These are phyloP conservation scores for Dinomys branickii DNA, from an alignment of 2,113 vertebrate species.

Conservation along the genomic window DNA sequence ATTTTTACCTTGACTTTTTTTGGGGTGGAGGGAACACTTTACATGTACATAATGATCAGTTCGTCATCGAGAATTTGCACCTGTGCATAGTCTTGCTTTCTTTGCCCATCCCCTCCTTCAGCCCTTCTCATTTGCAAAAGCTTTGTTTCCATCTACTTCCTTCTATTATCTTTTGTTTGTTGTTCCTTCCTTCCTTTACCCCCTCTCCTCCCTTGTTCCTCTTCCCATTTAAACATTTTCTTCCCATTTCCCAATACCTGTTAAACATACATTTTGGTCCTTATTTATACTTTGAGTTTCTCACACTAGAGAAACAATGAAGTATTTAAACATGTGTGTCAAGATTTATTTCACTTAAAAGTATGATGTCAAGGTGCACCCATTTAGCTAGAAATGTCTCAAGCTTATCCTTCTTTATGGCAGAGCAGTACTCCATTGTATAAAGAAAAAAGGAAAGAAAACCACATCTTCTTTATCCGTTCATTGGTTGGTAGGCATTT, in stretches of 20 bases:
- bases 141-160: neutral
- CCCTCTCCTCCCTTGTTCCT: neutral
- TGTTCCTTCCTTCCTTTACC: neutral
- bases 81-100: neutral
- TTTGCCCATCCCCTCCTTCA: neutral
- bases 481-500: neutral
- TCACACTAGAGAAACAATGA: neutral
- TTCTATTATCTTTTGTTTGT: neutral
- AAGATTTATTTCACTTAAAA: neutral
- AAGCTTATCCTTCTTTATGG: neutral
- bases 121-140: neutral
- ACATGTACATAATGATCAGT: neutral
- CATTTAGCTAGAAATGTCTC: neutral
- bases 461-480: neutral
- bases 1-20: conserved; percentile 6
- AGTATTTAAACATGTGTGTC: neutral
- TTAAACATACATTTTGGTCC: neutral
- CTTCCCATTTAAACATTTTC: neutral
- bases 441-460: neutral
- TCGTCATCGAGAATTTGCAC: neutral
- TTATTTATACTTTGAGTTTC: neutral
- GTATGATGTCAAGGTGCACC: neutral
- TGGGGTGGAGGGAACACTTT: neutral
- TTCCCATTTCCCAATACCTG: neutral
- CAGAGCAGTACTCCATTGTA: neutral